Conservation (phyloP, 1,140 invertebrate genomes). For the Nasonia giraulti region DNA sequence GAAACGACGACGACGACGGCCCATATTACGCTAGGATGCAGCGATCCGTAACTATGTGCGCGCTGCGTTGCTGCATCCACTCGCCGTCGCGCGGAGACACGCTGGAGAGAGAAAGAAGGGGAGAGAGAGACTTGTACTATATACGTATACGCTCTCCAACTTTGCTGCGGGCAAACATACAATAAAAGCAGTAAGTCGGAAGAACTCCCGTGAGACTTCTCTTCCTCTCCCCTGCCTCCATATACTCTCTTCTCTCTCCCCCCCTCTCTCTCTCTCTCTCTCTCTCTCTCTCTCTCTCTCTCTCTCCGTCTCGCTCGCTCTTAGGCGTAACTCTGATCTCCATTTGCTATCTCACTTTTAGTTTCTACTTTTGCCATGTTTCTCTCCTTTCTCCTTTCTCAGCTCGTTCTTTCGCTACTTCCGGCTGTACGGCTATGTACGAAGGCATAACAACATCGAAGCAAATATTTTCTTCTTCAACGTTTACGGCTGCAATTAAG, state of each 20-base stretch:
- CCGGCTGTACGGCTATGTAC: background rate
- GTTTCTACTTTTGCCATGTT: slow-evolving; percentile 17
- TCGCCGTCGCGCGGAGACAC: background rate
- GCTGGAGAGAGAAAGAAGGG: background rate
- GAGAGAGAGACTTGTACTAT: background rate
- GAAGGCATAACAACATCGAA: background rate
- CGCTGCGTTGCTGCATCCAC: slow-evolving; percentile 5
- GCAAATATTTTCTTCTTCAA: background rate
- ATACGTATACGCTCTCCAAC: background rate
- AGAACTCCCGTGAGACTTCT: slow-evolving; percentile 64
- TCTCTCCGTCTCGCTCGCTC: background rate
- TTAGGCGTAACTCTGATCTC: slow-evolving; percentile 42
- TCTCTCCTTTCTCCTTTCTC: background rate
- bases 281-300: background rate
- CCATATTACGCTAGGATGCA: slow-evolving; percentile 7
- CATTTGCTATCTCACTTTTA: slow-evolving; percentile 37
- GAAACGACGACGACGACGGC: slow-evolving; percentile 1
- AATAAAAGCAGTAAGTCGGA: slow-evolving; percentile 67
- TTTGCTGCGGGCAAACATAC: slow-evolving; percentile 56
- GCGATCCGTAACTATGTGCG: slow-evolving; percentile 38
- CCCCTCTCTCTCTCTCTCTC: background rate
- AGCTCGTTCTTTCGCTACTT: background rate
- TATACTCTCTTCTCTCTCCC: background rate
- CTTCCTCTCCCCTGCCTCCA: slow-evolving; percentile 24
- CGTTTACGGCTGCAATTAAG: background rate